phyloP scores from a whole-genome alignment of 2,888 invertebrate genomes.

The Chloroclysta siterata region DNA sequence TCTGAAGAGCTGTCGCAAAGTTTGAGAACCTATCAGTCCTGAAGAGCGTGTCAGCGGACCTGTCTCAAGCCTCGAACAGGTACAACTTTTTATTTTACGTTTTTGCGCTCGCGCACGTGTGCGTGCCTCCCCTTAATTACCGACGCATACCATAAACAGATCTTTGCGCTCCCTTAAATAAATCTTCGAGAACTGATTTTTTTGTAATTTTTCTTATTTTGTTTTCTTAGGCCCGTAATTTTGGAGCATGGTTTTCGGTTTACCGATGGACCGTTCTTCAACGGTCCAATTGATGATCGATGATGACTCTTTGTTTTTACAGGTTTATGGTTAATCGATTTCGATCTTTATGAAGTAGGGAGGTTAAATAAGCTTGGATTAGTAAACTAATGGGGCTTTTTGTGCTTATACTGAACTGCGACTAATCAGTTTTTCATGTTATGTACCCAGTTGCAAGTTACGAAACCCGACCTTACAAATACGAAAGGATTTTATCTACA shows the following conservation, averaged over 20 bases:
- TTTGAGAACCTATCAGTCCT: constrained; percentile 63
- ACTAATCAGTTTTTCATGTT: not conserved
- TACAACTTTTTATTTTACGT: constrained; percentile 78
- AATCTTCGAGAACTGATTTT: constrained; percentile 69
- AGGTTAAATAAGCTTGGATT: constrained; percentile 47
- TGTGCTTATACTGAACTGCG: not conserved
- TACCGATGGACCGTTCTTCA: constrained; percentile 61
- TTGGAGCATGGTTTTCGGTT: constrained; percentile 74
- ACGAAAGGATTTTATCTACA: too few relatives aligned
- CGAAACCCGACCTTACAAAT: not conserved
- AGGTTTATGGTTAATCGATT: constrained; percentile 68
- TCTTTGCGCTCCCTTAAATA: constrained; percentile 85
- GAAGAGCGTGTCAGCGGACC: constrained; percentile 81
- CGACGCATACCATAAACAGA: constrained; percentile 85
- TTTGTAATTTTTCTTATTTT: constrained; percentile 51
- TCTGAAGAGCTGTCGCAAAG: constrained; percentile 41
- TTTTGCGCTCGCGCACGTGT: constrained; percentile 82
- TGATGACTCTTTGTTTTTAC: constrained; percentile 78
- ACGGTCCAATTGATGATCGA: constrained; percentile 70
- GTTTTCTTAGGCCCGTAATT: constrained; percentile 80
- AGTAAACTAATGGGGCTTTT: constrained; percentile 39
- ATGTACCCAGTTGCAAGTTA: not conserved
- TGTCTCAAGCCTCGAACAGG: constrained; percentile 79
- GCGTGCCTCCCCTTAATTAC: constrained; percentile 83
- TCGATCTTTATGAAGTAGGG: constrained; percentile 57